phyloP scores from a whole-genome alignment of 2,888 invertebrate species.

The Erebia ligea region DNA sequence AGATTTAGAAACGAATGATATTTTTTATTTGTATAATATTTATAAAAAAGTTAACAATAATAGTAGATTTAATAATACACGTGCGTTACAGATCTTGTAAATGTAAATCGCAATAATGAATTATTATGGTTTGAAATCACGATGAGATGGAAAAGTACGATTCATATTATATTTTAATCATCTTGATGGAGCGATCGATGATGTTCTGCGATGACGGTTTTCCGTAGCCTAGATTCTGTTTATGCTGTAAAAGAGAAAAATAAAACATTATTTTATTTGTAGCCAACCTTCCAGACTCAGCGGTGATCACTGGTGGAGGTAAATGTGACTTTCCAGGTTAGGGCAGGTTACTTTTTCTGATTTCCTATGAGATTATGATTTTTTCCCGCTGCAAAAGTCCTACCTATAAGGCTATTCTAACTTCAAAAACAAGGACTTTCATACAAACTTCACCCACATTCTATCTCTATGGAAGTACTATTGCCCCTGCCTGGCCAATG shows the following conservation, averaged over 20 bases:
- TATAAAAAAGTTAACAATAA: constrained; percentile 34
- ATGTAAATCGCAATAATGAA: not conserved
- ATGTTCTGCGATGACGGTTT: not conserved
- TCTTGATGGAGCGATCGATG: constrained; percentile 1
- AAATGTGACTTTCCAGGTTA: too few relatives aligned
- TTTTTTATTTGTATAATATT: constrained; percentile 12
- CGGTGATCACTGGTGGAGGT: too few relatives aligned
- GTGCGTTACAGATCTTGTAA: constrained; percentile 17
- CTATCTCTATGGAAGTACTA: too few relatives aligned
- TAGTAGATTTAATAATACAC: constrained; percentile 26
- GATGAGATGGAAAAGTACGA: not conserved
- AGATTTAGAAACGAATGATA: constrained; percentile 6
- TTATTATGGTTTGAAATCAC: not conserved
- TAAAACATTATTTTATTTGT: not conserved
- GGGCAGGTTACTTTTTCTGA: too few relatives aligned
- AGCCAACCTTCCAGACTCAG: too few relatives aligned
- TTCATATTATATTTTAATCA: not conserved
- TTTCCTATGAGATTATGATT: too few relatives aligned
- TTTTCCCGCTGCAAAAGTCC: too few relatives aligned
- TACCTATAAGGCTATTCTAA: too few relatives aligned
- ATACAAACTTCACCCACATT: too few relatives aligned
- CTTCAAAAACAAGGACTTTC: too few relatives aligned
- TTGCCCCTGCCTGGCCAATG: too few relatives aligned
- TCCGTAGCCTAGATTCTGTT: constrained; percentile 11
- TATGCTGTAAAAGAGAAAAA: constrained; percentile 28